Evolutionary conservation across 2,113 vertebrate genomes (phyloP).

Genomic region (Ursus arctos): DNA sequence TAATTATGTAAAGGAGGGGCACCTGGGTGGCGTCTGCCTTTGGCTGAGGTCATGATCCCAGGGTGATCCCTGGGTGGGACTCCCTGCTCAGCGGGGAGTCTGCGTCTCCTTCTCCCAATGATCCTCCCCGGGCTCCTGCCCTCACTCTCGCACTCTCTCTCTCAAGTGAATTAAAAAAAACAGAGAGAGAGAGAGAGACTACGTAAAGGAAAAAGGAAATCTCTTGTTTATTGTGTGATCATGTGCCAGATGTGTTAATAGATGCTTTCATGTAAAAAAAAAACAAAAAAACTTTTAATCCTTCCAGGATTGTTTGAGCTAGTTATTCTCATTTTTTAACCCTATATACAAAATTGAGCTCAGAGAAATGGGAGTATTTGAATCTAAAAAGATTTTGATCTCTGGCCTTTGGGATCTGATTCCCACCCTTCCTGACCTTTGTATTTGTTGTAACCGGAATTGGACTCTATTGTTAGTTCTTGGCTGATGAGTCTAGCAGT

Average conservation of each 20-base stretch:
- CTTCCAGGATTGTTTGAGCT: neutral
- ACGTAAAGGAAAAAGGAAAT: neutral
- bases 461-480: neutral
- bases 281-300: neutral
- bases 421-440: neutral
- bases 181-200: neutral
- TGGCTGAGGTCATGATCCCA: neutral
- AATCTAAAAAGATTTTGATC: neutral
- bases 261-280: slow-evolving; percentile 5
- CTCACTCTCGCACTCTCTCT: neutral
- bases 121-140: neutral
- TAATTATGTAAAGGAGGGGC: neutral
- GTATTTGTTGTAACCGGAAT: neutral
- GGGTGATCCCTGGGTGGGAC: neutral
- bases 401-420: neutral
- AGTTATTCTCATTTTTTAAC: slow-evolving; percentile 20
- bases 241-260: neutral
- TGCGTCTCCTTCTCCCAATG: neutral
- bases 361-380: neutral
- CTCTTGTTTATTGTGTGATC: neutral
- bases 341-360: neutral
- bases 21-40: neutral
- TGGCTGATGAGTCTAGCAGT: neutral
- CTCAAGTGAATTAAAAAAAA: neutral
- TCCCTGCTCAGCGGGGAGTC: neutral